Evolutionary conservation across 2,888 invertebrate species (phyloP).

Genomic region (Drosophila prolongata): DNA sequence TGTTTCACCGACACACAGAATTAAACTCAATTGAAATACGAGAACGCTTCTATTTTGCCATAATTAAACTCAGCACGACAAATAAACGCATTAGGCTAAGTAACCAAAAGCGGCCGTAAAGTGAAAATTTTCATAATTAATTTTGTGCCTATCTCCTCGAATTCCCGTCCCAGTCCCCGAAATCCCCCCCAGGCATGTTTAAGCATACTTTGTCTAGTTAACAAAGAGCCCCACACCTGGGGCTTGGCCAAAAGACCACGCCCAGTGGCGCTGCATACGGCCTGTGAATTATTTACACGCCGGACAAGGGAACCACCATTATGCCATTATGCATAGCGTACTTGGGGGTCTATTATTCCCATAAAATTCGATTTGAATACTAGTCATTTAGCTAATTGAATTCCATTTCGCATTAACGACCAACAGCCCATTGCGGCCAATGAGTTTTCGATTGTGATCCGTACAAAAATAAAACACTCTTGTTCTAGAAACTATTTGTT

Average conservation of each 20-base stretch:
- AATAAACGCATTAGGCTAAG: constrained; percentile 75
- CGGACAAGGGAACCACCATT: neutral
- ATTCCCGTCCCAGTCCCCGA: neutral
- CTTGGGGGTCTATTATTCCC: constrained; percentile 1
- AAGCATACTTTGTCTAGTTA: constrained; percentile 64
- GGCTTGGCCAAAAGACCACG: constrained; percentile 6
- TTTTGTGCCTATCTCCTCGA: constrained; percentile 43
- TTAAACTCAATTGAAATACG: constrained; percentile 48
- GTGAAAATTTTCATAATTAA: constrained; percentile 76
- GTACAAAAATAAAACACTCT: too few species aligned
- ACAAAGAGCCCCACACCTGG: constrained; percentile 4
- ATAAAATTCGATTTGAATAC: constrained; percentile 26
- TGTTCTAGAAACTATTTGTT: too few species aligned
- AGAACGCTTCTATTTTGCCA: constrained; percentile 46
- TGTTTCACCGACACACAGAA: neutral
- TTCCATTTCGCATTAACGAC: constrained; percentile 45
- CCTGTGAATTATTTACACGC: constrained; percentile 27
- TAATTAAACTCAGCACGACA: constrained; percentile 72
- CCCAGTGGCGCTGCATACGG: constrained; percentile 18
- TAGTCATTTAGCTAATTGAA: constrained; percentile 71
- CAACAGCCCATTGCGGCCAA: constrained; percentile 9
- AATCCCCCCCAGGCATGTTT: constrained; percentile 60
- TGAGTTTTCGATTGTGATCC: constrained; percentile 7
- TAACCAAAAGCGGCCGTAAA: constrained; percentile 59
- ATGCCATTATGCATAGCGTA: constrained; percentile 7